Evolutionary conservation across 2,113 vertebrate genomes (phyloP).

Genomic region (Vimba vimba): DNA sequence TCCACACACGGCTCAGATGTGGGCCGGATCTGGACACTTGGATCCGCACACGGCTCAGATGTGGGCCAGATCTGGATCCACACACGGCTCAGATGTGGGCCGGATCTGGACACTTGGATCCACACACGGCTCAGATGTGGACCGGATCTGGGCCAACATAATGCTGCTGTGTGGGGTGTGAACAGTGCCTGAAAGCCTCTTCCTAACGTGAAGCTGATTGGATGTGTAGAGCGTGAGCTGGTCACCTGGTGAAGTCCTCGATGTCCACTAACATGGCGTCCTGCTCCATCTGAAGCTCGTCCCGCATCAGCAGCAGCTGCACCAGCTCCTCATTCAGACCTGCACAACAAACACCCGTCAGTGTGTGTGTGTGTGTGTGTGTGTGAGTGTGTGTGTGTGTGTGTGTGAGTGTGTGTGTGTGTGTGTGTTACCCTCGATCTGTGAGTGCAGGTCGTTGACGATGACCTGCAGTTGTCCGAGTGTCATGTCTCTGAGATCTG

Average conservation of each 20-base stretch:
- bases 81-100: no score
- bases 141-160: no score
- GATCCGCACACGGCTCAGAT: no score
- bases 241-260: constrained; percentile 95
- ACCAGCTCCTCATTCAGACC: constrained; percentile 98
- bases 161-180: no score
- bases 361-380: constrained; percentile 69
- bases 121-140: no score
- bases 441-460: constrained; percentile 98
- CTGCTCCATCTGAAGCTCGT: constrained; percentile 97
- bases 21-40: no score
- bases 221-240: background rate
- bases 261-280: constrained; percentile 99
- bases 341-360: constrained; percentile 56
- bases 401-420: no score
- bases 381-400: no score
- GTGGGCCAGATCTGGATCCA: no score
- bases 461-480: constrained; percentile 97
- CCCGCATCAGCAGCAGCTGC: constrained; percentile 95
- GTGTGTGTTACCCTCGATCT: constrained; percentile 90
- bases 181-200: no score
- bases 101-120: no score
- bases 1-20: no score
- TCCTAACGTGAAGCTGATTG: background rate
- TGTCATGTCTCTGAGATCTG: constrained; percentile 96